phyloP scores from a whole-genome alignment of 2,113 vertebrate genomes.

The Atractosteus spatula region DNA sequence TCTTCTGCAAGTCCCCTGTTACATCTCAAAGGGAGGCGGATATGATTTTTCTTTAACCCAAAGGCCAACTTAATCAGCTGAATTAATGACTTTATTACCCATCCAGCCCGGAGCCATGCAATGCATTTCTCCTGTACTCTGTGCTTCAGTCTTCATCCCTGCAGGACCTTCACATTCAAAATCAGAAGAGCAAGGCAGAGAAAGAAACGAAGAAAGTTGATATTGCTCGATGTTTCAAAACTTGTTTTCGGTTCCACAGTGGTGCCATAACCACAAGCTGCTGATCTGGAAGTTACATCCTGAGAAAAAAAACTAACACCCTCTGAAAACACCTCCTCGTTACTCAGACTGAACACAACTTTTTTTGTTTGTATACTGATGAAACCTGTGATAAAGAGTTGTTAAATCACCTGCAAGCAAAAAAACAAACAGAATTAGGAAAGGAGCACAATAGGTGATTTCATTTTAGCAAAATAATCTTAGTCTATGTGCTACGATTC shows the following conservation, averaged over 20 bases:
- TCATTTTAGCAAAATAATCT: no score
- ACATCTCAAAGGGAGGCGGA: slow-evolving; percentile 73
- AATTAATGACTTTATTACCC: slow-evolving; percentile 78
- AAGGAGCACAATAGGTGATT: no score
- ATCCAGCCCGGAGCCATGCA: slow-evolving; percentile 62
- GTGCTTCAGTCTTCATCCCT: slow-evolving; percentile 26
- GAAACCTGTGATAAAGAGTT: no score
- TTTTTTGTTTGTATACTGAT: background rate
- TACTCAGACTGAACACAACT: background rate
- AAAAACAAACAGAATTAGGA: no score
- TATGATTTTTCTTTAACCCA: slow-evolving; percentile 78
- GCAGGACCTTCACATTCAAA: slow-evolving; percentile 40
- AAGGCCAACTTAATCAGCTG: slow-evolving; percentile 80
- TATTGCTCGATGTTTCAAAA: slow-evolving; percentile 1
- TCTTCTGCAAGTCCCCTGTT: slow-evolving; percentile 63
- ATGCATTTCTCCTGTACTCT: slow-evolving; percentile 51
- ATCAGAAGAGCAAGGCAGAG: slow-evolving; percentile 33
- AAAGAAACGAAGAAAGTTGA: background rate
- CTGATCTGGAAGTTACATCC: no score
- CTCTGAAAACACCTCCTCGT: no score
- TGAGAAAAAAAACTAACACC: no score
- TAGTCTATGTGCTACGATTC: no score
- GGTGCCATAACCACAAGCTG: no score
- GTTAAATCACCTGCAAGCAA: no score
- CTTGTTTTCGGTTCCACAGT: no score